A percentile compares a stretch with the other conserved stretches of the same genome.
These are phyloP conservation scores for Geotrypetes seraphini DNA, from an alignment of 2,797 vertebrate species.

Conservation along the genomic window DNA sequence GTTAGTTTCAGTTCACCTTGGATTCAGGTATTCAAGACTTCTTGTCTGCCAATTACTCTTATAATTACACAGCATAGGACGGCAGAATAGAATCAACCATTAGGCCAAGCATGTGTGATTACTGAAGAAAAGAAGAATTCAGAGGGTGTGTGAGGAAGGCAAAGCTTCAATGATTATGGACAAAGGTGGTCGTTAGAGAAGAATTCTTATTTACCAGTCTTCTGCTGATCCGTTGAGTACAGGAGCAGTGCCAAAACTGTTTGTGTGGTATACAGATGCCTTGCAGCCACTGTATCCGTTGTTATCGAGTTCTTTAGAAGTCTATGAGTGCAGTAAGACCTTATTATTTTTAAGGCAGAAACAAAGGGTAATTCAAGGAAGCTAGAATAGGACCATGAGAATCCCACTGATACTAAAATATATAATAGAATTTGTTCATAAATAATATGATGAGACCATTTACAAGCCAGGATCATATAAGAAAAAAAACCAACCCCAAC, in stretches of 20 bases:
- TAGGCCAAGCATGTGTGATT: conserved; percentile 60
- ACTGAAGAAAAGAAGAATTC: conserved; percentile 57
- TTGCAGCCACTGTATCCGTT: conserved; percentile 30
- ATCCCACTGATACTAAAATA: conserved; percentile 24
- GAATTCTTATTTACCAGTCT: conserved; percentile 31
- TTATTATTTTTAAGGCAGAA: conserved; percentile 26
- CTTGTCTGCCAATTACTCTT: conserved; percentile 42
- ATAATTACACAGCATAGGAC: conserved; percentile 40
- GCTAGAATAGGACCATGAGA: conserved; percentile 7
- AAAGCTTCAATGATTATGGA: conserved; percentile 44
- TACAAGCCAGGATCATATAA: conserved; percentile 23
- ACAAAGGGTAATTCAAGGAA: conserved; percentile 16
- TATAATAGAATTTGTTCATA: conserved; percentile 13
- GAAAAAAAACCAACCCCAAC: too few species aligned
- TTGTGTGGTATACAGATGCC: conserved; percentile 34
- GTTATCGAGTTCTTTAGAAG: conserved; percentile 32
- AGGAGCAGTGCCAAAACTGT: conserved; percentile 23
- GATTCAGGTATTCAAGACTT: conserved; percentile 44
- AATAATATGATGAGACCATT: conserved; percentile 15
- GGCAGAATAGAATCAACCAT: conserved; percentile 65
- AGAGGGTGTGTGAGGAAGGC: conserved; percentile 36
- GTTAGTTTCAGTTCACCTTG: conserved; percentile 49
- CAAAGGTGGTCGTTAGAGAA: conserved; percentile 39
- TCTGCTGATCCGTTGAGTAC: conserved; percentile 27
- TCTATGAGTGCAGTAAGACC: conserved; percentile 38